These are phyloP conservation scores for Ctenomys sociabilis DNA, from an alignment of 2,113 vertebrate species.

Conservation along the genomic window DNA sequence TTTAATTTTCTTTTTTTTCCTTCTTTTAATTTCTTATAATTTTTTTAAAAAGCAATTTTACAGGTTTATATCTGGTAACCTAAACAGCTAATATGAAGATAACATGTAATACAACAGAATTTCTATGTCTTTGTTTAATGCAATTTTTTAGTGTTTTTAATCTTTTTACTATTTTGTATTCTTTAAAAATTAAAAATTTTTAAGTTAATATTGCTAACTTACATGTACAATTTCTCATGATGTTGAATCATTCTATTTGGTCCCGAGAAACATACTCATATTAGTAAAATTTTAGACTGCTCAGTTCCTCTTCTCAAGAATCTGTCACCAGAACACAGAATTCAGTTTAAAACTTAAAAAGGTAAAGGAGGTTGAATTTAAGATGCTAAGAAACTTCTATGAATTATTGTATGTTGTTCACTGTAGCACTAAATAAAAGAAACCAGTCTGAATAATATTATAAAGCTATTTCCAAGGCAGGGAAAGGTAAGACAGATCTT, in stretches of 20 bases:
- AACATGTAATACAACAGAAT: no score
- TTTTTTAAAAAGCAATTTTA: no score
- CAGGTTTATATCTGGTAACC: no score
- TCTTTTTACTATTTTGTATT: no score
- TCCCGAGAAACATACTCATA: slow-evolving; percentile 33
- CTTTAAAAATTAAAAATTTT: no score
- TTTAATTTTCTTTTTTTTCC: no score
- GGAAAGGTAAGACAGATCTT: neutral
- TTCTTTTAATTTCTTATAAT: no score
- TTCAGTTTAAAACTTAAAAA: neutral
- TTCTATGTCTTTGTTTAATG: no score
- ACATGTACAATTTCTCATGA: neutral
- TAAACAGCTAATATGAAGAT: no score
- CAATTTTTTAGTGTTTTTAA: no score
- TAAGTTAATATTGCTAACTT: neutral
- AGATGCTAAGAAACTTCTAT: neutral
- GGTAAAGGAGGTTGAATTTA: neutral
- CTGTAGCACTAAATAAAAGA: neutral
- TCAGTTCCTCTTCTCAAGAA: slow-evolving; percentile 26
- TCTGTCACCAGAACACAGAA: neutral
- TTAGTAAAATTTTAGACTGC: neutral
- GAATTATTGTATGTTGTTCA: neutral
- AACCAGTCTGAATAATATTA: neutral
- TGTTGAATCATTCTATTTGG: neutral
- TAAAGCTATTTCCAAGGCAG: neutral